Conservation (phyloP, 2,113 vertebrate species). For the Mirza zaza region DNA sequence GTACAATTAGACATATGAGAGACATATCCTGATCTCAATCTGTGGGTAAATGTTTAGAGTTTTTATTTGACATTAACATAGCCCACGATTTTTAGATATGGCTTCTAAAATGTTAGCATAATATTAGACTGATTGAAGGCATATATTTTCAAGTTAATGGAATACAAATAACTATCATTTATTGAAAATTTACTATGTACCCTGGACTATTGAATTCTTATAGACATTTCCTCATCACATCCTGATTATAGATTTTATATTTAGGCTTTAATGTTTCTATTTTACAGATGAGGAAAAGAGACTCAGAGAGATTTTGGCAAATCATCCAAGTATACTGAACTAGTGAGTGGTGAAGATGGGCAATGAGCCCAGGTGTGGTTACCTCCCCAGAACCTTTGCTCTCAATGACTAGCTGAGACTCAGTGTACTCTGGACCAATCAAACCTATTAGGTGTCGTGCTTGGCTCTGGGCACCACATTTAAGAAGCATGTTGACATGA, state of each 20-base stretch:
- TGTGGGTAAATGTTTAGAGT: neutral
- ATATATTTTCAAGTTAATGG: neutral
- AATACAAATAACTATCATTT: neutral
- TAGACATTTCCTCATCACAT: neutral
- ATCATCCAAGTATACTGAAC: neutral
- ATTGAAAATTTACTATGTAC: neutral
- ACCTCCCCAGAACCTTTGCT: no score
- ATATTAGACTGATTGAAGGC: neutral
- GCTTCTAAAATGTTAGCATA: neutral
- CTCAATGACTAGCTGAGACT: neutral
- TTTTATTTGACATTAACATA: neutral
- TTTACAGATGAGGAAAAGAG: neutral
- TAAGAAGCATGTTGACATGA: neutral
- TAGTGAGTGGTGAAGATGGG: neutral
- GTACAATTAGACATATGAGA: neutral
- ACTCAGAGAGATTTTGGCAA: neutral
- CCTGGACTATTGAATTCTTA: neutral
- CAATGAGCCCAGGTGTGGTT: neutral
- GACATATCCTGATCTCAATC: neutral
- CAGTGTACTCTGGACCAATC: neutral
- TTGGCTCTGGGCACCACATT: neutral
- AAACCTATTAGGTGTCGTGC: accelerated
- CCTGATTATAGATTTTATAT: neutral
- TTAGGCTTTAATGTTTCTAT: neutral
- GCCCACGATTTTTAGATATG: neutral